Percentiles rank a stretch among this genome's conserved stretches.
Conservation (phyloP, 2,888 invertebrate species). For the Silvanus unidentatus region DNA sequence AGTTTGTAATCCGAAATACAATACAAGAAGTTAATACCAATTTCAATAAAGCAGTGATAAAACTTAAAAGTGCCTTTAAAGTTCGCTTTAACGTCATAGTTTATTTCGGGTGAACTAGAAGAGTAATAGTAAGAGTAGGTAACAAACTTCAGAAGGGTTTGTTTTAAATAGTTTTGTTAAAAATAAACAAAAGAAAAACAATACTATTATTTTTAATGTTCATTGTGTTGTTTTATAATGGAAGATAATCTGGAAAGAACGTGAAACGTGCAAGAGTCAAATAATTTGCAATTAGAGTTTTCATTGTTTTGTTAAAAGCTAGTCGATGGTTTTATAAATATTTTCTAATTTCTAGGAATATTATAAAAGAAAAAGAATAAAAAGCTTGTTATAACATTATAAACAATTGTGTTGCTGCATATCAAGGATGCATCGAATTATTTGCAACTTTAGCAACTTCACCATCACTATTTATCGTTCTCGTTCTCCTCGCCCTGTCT, state of each 20-base stretch:
- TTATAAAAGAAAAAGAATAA: slow-evolving; percentile 2
- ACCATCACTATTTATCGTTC: too few species aligned
- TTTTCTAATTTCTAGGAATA: not conserved
- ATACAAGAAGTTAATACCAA: too few species aligned
- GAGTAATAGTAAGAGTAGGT: slow-evolving; percentile 15
- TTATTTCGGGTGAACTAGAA: too few species aligned
- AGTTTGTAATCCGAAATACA: too few species aligned
- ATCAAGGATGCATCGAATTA: not conserved
- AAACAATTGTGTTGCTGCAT: not conserved
- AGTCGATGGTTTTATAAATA: slow-evolving; percentile 11
- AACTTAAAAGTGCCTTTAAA: too few species aligned
- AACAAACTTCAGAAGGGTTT: slow-evolving; percentile 11
- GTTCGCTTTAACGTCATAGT: too few species aligned
- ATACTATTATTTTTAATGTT: slow-evolving; percentile 25
- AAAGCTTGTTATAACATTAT: not conserved
- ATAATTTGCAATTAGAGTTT: slow-evolving; percentile 23
- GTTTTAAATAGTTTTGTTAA: slow-evolving; percentile 17
- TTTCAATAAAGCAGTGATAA: too few species aligned
- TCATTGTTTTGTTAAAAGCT: slow-evolving; percentile 19
- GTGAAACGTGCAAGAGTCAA: too few species aligned
- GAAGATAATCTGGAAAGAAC: slow-evolving; percentile 18
- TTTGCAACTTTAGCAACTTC: slow-evolving; percentile 18
- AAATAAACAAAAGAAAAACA: slow-evolving; percentile 15
- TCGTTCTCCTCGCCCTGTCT: too few species aligned
- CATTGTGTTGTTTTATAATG: slow-evolving; percentile 24